phyloP scores from a whole-genome alignment of 1,140 invertebrate genomes.

The Drosophila saltans region DNA sequence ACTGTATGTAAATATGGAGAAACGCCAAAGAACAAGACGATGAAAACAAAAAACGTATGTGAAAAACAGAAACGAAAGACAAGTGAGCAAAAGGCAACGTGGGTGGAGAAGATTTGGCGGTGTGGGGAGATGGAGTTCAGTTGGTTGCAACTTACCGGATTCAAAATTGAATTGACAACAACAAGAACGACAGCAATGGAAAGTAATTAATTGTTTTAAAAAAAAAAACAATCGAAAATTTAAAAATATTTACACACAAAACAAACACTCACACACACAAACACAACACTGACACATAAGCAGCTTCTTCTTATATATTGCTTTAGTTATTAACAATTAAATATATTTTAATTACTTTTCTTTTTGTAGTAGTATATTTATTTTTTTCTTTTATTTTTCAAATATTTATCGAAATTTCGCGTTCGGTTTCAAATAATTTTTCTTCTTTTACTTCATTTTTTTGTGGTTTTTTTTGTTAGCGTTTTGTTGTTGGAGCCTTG shows the following conservation, averaged over 20 bases:
- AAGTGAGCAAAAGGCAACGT: constrained; percentile 21
- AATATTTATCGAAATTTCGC: neutral
- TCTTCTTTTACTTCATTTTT: neutral
- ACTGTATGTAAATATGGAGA: constrained; percentile 59
- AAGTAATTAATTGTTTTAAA: too few species aligned
- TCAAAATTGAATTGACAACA: neutral
- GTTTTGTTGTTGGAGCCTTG: constrained; percentile 18
- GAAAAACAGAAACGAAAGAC: constrained; percentile 56
- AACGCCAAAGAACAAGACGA: constrained; percentile 62
- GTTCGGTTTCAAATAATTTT: neutral
- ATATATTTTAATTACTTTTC: neutral
- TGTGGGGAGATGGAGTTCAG: neutral
- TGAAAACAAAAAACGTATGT: constrained; percentile 77
- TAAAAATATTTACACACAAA: constrained; percentile 18
- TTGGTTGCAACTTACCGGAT: constrained; percentile 39
- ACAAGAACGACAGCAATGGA: neutral
- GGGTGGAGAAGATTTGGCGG: constrained; percentile 4
- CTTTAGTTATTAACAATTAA: constrained; percentile 9
- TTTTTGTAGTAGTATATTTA: neutral
- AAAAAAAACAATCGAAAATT: constrained; percentile 6
- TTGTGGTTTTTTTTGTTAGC: constrained; percentile 30
- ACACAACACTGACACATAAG: constrained; percentile 13
- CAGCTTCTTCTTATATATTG: neutral
- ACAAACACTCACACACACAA: constrained; percentile 14
- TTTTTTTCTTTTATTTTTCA: neutral